Evolutionary conservation across 1,140 invertebrate genomes (phyloP).

Genomic region (Mercenaria mercenaria): DNA sequence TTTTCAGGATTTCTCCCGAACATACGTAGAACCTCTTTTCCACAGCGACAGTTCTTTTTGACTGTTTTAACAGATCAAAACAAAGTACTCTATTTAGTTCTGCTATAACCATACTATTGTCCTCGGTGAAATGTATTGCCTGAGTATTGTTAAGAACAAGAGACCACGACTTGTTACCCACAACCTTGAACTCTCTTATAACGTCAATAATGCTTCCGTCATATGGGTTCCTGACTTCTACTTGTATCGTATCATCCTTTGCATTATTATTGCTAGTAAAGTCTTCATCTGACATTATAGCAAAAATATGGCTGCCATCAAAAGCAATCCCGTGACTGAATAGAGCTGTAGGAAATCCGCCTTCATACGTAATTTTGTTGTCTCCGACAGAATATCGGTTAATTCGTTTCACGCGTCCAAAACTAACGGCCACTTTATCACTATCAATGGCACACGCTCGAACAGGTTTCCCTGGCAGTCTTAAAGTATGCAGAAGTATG

Average conservation of each 20-base stretch:
- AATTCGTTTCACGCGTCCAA: not conserved
- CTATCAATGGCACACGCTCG: not conserved
- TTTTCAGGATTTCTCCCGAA: not conserved
- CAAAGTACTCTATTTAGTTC: not conserved
- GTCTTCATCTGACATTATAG: not conserved
- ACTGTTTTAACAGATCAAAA: not conserved
- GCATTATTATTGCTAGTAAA: not conserved
- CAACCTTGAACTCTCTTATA: not conserved
- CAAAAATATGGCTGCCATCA: not conserved
- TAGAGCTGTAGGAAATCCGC: not conserved
- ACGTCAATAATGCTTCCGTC: not conserved
- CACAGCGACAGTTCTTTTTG: not conserved
- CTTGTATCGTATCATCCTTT: not conserved
- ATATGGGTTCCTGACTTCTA: not conserved
- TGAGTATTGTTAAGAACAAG: not conserved
- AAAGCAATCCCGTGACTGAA: conserved; percentile 1
- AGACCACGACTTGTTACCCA: not conserved
- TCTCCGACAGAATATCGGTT: not conserved
- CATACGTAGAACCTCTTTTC: not conserved
- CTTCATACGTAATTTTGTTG: not conserved
- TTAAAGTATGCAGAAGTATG: not conserved
- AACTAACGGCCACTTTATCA: not conserved
- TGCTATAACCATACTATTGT: not conserved
- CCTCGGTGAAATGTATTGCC: not conserved
- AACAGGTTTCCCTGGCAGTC: not conserved